A percentile compares a stretch with the other conserved stretches of the same genome.
phyloP scores from a whole-genome alignment of 2,888 invertebrate genomes.

The Vannuccia rotundouncinata region DNA sequence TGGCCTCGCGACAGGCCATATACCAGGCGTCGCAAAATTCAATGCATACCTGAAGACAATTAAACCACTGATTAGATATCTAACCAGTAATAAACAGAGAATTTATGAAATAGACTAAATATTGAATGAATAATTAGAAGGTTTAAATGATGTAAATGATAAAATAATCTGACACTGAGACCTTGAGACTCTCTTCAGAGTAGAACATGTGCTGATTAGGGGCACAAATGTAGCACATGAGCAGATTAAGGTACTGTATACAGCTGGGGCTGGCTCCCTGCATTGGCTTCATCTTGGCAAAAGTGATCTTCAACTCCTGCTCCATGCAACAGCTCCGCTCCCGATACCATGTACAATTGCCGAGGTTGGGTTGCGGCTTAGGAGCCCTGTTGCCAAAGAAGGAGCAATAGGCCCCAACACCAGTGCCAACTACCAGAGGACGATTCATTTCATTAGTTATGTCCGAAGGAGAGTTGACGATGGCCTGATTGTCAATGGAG shows the following conservation, averaged over 20 bases:
- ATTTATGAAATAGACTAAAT: no score
- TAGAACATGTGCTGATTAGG: conserved; percentile 50
- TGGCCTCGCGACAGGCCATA: conserved; percentile 51
- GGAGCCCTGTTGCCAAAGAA: conserved; percentile 56
- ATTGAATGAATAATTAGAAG: no score
- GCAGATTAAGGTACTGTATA: conserved; percentile 54
- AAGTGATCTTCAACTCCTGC: conserved; percentile 55
- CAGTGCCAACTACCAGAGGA: neutral
- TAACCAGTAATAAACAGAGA: no score
- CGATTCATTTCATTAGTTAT: neutral
- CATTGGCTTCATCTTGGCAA: conserved; percentile 54
- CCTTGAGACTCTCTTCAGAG: conserved; percentile 49
- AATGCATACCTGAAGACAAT: conserved; percentile 46
- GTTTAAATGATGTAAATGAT: no score
- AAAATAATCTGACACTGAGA: no score
- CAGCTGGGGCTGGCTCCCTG: conserved; percentile 54
- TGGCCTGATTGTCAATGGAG: no score
- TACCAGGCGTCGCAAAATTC: conserved; percentile 55
- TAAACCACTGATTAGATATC: no score
- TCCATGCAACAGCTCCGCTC: conserved; percentile 55
- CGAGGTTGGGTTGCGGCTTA: conserved; percentile 50
- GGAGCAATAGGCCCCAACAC: conserved; percentile 47
- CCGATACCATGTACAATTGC: conserved; percentile 57
- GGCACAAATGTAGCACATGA: conserved; percentile 57
- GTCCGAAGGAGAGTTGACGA: neutral